A percentile compares a stretch with the other conserved stretches of the same genome.
Conservation (phyloP, 2,888 invertebrate species). For the Cybosia mesomella region DNA sequence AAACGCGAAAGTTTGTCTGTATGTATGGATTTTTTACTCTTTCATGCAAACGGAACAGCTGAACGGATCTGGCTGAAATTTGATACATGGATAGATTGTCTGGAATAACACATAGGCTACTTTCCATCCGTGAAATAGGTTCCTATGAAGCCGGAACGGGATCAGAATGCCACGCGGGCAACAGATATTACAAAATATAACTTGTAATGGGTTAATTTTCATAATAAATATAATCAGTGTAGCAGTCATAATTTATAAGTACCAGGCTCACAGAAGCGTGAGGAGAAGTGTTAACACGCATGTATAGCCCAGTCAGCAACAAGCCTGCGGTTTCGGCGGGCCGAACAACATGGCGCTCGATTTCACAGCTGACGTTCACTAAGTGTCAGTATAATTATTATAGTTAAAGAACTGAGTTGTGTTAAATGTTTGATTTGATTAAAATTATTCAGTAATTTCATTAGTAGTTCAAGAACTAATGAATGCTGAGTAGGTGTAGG, state of each 20-base stretch:
- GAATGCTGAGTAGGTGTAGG: too few relatives aligned
- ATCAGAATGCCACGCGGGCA: too few relatives aligned
- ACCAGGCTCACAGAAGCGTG: background rate
- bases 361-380: constrained; percentile 10
- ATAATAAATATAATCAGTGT: background rate
- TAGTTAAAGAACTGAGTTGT: background rate
- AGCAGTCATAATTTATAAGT: background rate
- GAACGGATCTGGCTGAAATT: too few relatives aligned
- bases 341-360: constrained; percentile 10
- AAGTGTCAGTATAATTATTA: background rate
- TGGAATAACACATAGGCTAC: too few relatives aligned
- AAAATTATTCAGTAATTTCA: background rate
- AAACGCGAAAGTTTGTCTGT: too few relatives aligned
- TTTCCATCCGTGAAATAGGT: too few relatives aligned
- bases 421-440: background rate
- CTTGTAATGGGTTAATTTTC: background rate
- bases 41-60: too few relatives aligned
- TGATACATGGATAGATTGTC: too few relatives aligned
- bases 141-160: too few relatives aligned
- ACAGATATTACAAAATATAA: background rate
- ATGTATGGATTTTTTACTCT: too few relatives aligned
- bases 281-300: constrained; percentile 6
- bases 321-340: constrained; percentile 4
- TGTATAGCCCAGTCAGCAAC: constrained; percentile 14
- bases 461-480: background rate